These are phyloP conservation scores for Mustela nigripes DNA, from an alignment of 2,113 vertebrate genomes.

Conservation along the genomic window DNA sequence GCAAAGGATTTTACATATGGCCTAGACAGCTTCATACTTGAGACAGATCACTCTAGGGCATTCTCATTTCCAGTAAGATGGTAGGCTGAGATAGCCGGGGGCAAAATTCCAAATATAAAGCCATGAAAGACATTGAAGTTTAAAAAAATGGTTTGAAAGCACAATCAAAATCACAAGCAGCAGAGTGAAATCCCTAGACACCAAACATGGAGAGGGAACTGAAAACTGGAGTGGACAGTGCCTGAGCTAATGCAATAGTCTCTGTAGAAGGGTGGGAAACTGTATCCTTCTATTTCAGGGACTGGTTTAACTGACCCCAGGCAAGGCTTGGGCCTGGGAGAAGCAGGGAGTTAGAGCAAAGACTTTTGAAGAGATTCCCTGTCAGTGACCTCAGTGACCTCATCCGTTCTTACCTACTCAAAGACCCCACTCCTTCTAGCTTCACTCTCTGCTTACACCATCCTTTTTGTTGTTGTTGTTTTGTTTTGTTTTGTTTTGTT, in stretches of 20 bases:
- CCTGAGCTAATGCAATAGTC: background rate
- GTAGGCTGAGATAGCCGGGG: background rate
- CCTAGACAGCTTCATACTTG: background rate
- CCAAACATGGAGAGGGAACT: background rate
- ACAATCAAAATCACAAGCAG: background rate
- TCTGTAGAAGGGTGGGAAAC: background rate
- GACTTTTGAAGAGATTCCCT: background rate
- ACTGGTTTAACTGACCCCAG: background rate
- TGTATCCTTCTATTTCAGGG: background rate
- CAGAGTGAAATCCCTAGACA: background rate
- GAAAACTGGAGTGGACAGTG: background rate
- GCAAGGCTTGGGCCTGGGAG: background rate
- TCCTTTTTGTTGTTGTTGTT: too few relatives aligned
- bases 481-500: background rate
- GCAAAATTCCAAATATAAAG: conserved; percentile 12
- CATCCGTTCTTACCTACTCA: background rate
- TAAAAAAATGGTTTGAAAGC: background rate
- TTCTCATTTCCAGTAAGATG: background rate
- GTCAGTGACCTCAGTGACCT: background rate
- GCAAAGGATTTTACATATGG: background rate
- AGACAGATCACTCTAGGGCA: background rate
- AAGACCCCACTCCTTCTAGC: too few relatives aligned
- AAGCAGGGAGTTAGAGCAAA: background rate
- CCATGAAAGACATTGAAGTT: background rate
- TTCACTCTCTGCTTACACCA: background rate